Evolutionary conservation across 2,888 invertebrate genomes (phyloP), one percentile per base, ranked within the genome.

Genomic region (Linyphia triangularis): DNA sequence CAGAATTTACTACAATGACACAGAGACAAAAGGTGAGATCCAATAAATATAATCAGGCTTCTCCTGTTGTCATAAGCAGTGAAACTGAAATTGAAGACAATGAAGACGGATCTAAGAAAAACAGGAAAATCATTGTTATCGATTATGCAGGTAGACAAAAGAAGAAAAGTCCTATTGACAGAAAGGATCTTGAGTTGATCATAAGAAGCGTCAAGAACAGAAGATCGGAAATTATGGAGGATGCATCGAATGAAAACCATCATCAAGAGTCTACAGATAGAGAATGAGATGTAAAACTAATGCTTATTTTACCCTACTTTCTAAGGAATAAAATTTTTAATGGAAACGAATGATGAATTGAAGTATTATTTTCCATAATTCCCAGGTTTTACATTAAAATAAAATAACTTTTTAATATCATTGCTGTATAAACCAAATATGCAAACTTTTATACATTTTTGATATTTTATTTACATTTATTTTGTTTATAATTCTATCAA

Each of bases 71-170:
- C 43, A 19, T 88, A 9, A 88, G 81, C 33, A 81, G 86, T 10
- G 86, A 88, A 69, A 88, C 86, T 1, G 75, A 81, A 7, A 57
- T 88, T 13, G 79, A 79, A 73, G 86, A 86, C 26, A 70, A 69
- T 59, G 86, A 81, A 26, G 67, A 67, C n/a, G 86, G 86, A n/a
- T 75, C 81, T 5, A 88, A 82, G 28, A 88, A 88, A 43, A 81
- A 69, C n/a, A 67, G 86, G 13, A 88, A 88, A 69, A 88, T 88
- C 13, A 88, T 88, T 4, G 83, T 88, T 7, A 88, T 88, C 40
- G 88, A 88, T 43, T 88, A 88, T 40, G 82, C 88, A 0, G 88
- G 88, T 22, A 77, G 30, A 51, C 75, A 69, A 19, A 69, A 75
- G 37, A 82, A 70, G 16, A 81, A 79, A 37, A 77, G 63, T 6